Evolutionary conservation across 2,797 vertebrate species (phyloP).

Genomic region (Zalophus californianus): DNA sequence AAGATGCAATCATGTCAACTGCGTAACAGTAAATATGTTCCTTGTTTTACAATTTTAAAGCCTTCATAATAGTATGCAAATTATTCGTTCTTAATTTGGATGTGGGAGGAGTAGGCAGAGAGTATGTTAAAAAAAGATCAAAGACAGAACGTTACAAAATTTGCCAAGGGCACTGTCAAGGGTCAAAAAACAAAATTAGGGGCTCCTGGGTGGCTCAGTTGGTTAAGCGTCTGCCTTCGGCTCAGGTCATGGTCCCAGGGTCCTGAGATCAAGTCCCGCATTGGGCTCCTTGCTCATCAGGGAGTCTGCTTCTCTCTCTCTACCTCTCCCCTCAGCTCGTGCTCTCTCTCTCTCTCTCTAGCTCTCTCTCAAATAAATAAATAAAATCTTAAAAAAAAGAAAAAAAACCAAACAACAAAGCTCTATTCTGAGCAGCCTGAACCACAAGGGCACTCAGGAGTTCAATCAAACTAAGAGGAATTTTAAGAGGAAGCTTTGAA

Average conservation of each 20-base stretch:
- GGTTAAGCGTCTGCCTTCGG: too few relatives aligned
- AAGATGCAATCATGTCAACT: background rate
- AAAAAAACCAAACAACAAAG: background rate
- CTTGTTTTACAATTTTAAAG: background rate
- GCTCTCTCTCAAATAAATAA: too few relatives aligned
- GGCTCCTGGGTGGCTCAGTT: too few relatives aligned
- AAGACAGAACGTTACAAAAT: background rate
- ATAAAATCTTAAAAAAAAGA: background rate
- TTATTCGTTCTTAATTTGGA: background rate
- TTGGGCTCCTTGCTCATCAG: accelerated
- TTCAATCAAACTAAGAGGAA: background rate
- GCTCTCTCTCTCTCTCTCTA: too few relatives aligned
- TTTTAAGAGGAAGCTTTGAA: conserved; percentile 16
- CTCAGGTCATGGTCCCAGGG: too few relatives aligned
- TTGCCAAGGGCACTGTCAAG: background rate
- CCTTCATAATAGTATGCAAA: background rate
- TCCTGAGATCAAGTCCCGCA: too few relatives aligned
- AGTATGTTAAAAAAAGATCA: background rate
- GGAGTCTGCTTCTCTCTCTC: too few relatives aligned
- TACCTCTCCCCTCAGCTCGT: too few relatives aligned
- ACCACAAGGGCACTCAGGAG: background rate
- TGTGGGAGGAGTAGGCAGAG: background rate
- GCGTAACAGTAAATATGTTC: background rate
- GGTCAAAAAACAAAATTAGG: background rate
- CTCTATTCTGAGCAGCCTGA: background rate